These are phyloP conservation scores for Rhodophaea formosa DNA, from an alignment of 2,888 invertebrate genomes.

Conservation along the genomic window DNA sequence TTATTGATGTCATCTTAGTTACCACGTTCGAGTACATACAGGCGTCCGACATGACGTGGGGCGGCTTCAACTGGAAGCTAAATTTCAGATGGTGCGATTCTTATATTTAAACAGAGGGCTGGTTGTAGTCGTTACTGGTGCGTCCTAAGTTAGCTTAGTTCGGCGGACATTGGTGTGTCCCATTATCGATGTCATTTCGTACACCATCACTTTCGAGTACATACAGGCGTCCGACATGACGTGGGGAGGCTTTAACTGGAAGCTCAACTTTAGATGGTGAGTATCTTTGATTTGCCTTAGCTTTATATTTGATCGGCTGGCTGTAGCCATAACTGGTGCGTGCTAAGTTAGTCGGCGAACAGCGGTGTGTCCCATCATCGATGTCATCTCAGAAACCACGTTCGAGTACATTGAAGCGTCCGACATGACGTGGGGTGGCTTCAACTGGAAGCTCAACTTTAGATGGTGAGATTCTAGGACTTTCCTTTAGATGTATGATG, in stretches of 20 bases:
- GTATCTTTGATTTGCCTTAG: conserved; percentile 26
- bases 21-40: conserved; percentile 99
- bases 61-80: conserved; percentile 99
- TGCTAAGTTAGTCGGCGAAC: conserved; percentile 94
- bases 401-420: conserved; percentile 99
- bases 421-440: conserved; percentile 99
- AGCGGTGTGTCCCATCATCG: conserved; percentile 98
- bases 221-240: conserved; percentile 99
- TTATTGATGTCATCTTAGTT: too few relatives aligned
- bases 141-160: conserved; percentile 88
- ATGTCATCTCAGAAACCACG: conserved; percentile 98
- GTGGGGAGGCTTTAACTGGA: conserved; percentile 99
- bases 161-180: conserved; percentile 97
- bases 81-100: conserved; percentile 96
- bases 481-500: too few relatives aligned
- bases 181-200: conserved; percentile 99
- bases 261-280: conserved; percentile 98
- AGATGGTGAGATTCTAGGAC: neutral
- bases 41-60: conserved; percentile 99
- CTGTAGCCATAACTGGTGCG: conserved; percentile 95
- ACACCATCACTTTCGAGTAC: conserved; percentile 97
- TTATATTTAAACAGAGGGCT: conserved; percentile 86
- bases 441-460: conserved; percentile 98
- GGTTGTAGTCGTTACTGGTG: conserved; percentile 96
- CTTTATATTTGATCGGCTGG: conserved; percentile 85